A percentile compares a stretch with the other conserved stretches of the same genome.
These are phyloP conservation scores for Leptopilina clavipes DNA, from an alignment of 1,140 invertebrate species.

Conservation along the genomic window DNA sequence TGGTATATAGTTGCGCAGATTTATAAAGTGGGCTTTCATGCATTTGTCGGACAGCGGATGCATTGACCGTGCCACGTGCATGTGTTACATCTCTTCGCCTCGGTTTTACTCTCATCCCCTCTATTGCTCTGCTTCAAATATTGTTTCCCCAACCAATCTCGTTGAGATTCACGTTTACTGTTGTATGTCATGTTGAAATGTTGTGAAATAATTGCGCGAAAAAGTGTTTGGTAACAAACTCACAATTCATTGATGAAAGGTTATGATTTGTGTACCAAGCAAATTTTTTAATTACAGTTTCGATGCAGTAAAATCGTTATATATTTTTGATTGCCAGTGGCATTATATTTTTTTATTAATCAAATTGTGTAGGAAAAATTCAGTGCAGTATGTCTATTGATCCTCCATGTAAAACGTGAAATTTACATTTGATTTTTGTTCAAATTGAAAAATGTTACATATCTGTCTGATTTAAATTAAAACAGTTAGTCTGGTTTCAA, in stretches of 20 bases:
- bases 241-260: slow-evolving; percentile 65
- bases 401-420: too few relatives aligned
- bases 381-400: too few relatives aligned
- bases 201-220: slow-evolving; percentile 72
- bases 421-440: too few relatives aligned
- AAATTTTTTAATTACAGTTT: slow-evolving; percentile 58
- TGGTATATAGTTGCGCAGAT: slow-evolving; percentile 43
- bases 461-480: too few relatives aligned
- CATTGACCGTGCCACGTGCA: slow-evolving; percentile 72
- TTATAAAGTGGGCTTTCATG: slow-evolving; percentile 53
- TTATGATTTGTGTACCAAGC: slow-evolving; percentile 49
- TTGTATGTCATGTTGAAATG: slow-evolving; percentile 71
- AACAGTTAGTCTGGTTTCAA: too few relatives aligned
- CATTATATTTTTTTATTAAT: too few relatives aligned
- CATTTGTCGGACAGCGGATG: slow-evolving; percentile 68
- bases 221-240: slow-evolving; percentile 72
- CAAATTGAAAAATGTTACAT: too few relatives aligned
- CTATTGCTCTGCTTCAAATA: slow-evolving; percentile 9
- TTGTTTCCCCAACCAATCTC: slow-evolving; percentile 35
- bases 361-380: too few relatives aligned
- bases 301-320: slow-evolving; percentile 24
- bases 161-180: slow-evolving; percentile 48
- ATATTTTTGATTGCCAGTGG: neutral
- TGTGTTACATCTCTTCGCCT: slow-evolving; percentile 68
- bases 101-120: slow-evolving; percentile 14